Conservation (phyloP, 2,113 vertebrate genomes). For the Aptenodytes patagonicus region DNA sequence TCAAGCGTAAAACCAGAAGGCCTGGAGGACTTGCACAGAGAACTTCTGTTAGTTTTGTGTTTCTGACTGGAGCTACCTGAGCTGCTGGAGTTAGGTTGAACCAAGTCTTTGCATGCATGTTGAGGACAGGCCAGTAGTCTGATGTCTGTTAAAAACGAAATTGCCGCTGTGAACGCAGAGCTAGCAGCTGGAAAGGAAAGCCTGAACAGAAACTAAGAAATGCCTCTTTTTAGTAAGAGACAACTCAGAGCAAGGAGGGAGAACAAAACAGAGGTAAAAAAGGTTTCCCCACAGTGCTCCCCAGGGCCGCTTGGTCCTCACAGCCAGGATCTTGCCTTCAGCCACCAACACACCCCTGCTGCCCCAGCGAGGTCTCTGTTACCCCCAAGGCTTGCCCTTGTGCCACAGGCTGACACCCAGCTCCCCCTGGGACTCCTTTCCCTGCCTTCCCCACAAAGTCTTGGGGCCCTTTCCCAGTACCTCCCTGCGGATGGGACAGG, state of each 20-base stretch:
- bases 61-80: background rate
- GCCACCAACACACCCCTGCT: background rate
- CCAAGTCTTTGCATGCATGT: accelerated
- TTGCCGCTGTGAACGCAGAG: background rate
- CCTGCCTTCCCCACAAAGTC: background rate
- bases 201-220: background rate
- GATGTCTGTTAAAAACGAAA: background rate
- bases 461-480: background rate
- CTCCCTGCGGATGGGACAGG: background rate
- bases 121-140: background rate
- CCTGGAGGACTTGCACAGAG: background rate
- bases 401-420: background rate
- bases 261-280: background rate
- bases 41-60: background rate
- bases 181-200: background rate
- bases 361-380: background rate
- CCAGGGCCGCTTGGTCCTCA: accelerated
- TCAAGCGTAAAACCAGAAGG: background rate
- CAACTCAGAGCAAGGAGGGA: background rate
- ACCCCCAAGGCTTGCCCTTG: background rate
- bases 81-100: background rate
- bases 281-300: background rate
- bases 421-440: background rate
- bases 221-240: background rate
- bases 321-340: background rate